Evolutionary conservation across 2,888 invertebrate genomes (phyloP).

Genomic region (Drosophila nr. fundita): DNA sequence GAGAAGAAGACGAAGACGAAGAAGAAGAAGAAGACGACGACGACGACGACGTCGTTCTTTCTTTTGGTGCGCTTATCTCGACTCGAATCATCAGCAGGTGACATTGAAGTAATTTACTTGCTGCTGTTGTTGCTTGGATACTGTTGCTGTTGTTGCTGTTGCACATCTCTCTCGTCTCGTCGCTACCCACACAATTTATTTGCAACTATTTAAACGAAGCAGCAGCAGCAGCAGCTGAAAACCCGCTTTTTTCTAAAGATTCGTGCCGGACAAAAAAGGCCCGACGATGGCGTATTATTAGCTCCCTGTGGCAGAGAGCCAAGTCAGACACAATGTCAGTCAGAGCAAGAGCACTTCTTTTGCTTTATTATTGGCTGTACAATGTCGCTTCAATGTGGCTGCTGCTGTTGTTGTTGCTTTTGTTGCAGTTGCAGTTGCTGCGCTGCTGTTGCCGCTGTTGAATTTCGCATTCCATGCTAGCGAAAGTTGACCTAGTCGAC

Average conservation of each 20-base stretch:
- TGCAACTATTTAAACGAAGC: constrained; percentile 76
- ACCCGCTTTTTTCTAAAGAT: constrained; percentile 48
- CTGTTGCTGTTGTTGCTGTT: constrained; percentile 32
- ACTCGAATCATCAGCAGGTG: constrained; percentile 79
- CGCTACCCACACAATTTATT: constrained; percentile 78
- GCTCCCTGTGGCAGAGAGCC: constrained; percentile 65
- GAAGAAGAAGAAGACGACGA: constrained; percentile 5
- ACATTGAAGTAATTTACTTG: constrained; percentile 81
- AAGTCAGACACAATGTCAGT: constrained; percentile 74
- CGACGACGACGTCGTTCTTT: constrained; percentile 51
- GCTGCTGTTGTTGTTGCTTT: constrained; percentile 27
- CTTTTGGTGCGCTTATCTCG: constrained; percentile 71
- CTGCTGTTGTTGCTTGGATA: constrained; percentile 61
- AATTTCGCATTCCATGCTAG: constrained; percentile 81
- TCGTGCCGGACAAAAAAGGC: constrained; percentile 67
- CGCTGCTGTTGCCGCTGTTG: constrained; percentile 51
- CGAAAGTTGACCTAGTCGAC: constrained; percentile 84
- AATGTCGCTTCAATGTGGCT: constrained; percentile 52
- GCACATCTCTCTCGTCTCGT: constrained; percentile 52
- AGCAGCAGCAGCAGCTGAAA: constrained; percentile 18
- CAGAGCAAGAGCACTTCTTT: constrained; percentile 79
- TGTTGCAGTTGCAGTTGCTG: constrained; percentile 44
- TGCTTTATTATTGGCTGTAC: constrained; percentile 80
- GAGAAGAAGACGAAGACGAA: constrained; percentile 11
- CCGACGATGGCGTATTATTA: constrained; percentile 69